A percentile compares a stretch with the other conserved stretches of the same genome.
phyloP scores from a whole-genome alignment of 2,113 vertebrate genomes.

The Seriola rivoliana region DNA sequence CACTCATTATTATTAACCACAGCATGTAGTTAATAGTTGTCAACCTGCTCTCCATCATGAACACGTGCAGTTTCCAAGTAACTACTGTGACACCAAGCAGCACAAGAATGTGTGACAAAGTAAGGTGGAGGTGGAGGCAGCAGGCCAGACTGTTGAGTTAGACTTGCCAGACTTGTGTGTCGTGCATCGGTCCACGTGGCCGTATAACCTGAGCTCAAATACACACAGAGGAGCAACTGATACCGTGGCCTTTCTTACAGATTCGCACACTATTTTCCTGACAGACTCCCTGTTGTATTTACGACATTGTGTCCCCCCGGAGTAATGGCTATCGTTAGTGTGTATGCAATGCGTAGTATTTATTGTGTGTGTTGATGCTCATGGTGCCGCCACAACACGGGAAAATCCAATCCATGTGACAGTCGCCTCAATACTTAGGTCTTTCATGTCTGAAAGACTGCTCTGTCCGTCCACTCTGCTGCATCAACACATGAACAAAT shows the following conservation, averaged over 20 bases:
- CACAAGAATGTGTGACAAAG: not conserved
- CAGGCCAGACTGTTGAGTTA: not conserved
- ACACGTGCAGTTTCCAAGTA: not conserved
- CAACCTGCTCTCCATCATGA: not conserved
- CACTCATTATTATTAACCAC: not conserved
- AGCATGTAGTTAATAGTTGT: too few species aligned
- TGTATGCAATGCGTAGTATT: not conserved
- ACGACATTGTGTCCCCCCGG: not conserved
- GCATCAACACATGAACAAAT: not conserved
- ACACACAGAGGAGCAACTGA: not conserved
- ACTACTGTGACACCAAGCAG: not conserved
- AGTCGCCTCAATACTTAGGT: constrained; percentile 18
- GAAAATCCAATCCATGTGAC: constrained; percentile 59
- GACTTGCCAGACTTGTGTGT: not conserved
- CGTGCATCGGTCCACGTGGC: constrained; percentile 1
- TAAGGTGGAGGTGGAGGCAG: not conserved
- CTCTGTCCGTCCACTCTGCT: not conserved
- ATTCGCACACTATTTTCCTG: not conserved
- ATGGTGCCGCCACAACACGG: not conserved
- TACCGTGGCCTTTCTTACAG: not conserved
- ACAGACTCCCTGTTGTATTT: not conserved
- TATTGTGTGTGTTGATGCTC: constrained; percentile 20
- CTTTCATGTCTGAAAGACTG: not conserved
- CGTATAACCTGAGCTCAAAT: constrained; percentile 13
- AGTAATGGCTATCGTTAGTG: not conserved